Evolutionary conservation across 1,140 invertebrate genomes (phyloP).

Genomic region (Musca vetustissima): DNA sequence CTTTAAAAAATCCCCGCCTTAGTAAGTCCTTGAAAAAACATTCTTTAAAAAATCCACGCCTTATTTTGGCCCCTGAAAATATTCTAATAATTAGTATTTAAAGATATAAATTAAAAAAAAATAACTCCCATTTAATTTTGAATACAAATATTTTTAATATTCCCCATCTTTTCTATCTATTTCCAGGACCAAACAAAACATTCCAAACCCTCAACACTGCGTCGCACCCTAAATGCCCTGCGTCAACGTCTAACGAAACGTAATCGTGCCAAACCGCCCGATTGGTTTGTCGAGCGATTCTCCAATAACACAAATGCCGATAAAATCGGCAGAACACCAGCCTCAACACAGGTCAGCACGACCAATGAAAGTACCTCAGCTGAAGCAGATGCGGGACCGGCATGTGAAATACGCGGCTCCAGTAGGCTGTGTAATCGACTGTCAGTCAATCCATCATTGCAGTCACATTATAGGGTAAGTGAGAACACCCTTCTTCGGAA

Average conservation of each 20-base stretch:
- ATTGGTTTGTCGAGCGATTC: conserved; percentile 67
- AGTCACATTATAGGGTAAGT: conserved; percentile 64
- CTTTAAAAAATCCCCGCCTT: too few species aligned
- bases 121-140: too few species aligned
- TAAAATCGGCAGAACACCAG: conserved; percentile 53
- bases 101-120: too few species aligned
- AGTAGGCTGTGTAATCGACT: conserved; percentile 61
- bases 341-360: conserved; percentile 22
- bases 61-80: too few species aligned
- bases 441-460: conserved; percentile 65
- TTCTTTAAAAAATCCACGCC: too few species aligned
- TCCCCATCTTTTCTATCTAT: not conserved
- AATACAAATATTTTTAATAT: too few species aligned
- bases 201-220: conserved; percentile 48
- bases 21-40: too few species aligned
- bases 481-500: too few species aligned
- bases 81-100: too few species aligned
- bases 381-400: conserved; percentile 47
- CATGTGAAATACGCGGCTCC: conserved; percentile 55
- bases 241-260: conserved; percentile 52
- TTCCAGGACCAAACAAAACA: conserved; percentile 45
- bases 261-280: conserved; percentile 58
- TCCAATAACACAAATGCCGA: conserved; percentile 55
- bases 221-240: conserved; percentile 50
- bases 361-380: conserved; percentile 36